Percentiles rank a stretch among this genome's conserved stretches.
Evolutionary conservation across 2,888 invertebrate genomes (phyloP).

Genomic region (Hybos culiciformis): DNA sequence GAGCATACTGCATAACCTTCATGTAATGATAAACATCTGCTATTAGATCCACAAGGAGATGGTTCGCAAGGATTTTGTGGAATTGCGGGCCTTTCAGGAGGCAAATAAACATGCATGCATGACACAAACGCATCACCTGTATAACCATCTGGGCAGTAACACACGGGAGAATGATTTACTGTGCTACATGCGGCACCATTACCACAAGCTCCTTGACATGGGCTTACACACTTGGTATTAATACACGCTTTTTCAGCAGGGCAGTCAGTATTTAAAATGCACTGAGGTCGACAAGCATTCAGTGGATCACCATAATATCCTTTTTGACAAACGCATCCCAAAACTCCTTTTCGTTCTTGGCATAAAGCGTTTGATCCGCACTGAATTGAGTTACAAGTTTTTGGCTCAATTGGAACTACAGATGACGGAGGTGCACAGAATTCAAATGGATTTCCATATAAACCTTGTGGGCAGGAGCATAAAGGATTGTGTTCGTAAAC

Average conservation of each 20-base stretch:
- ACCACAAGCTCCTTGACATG: conserved; percentile 64
- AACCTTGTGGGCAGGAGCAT: conserved; percentile 52
- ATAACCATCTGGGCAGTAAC: conserved; percentile 55
- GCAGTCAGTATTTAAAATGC: conserved; percentile 71
- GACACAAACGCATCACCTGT: conserved; percentile 63
- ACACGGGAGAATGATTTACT: conserved; percentile 62
- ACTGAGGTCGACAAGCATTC: conserved; percentile 63
- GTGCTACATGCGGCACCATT: conserved; percentile 57
- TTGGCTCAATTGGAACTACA: conserved; percentile 24
- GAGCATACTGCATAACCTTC: conserved; percentile 65
- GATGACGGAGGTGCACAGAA: conserved; percentile 48
- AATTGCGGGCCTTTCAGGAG: conserved; percentile 27
- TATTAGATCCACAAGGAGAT: conserved; percentile 69
- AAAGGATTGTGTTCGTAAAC: conserved; percentile 61
- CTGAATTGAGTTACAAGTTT: conserved; percentile 50
- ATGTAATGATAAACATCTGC: conserved; percentile 55
- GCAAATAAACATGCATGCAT: conserved; percentile 44
- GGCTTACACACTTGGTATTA: conserved; percentile 63
- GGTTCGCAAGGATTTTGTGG: conserved; percentile 61
- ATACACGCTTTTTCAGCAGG: conserved; percentile 54
- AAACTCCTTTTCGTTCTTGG: conserved; percentile 46
- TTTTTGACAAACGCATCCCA: conserved; percentile 56
- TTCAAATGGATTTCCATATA: conserved; percentile 65
- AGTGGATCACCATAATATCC: conserved; percentile 71
- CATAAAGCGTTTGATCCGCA: conserved; percentile 66